These are phyloP conservation scores for Nemapogon koenigi DNA, from an alignment of 2,888 invertebrate species.

Conservation along the genomic window DNA sequence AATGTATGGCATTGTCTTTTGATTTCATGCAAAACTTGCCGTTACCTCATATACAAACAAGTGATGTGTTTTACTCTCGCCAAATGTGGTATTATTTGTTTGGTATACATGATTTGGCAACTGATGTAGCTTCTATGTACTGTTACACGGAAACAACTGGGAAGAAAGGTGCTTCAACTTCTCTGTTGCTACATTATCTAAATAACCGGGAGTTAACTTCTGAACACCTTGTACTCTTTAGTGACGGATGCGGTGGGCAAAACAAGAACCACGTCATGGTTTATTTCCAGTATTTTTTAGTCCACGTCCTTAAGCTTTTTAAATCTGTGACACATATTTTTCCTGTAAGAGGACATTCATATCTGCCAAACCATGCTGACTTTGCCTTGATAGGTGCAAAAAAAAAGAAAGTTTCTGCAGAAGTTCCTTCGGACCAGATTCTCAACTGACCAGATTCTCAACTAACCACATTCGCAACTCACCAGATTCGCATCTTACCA, in stretches of 20 bases:
- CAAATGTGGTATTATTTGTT: conserved; percentile 13
- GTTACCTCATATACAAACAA: conserved; percentile 11
- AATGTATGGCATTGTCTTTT: conserved; percentile 10
- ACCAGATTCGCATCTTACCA: too few relatives aligned
- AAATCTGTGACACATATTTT: conserved; percentile 12
- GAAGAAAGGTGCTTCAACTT: conserved; percentile 14
- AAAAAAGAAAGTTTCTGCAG: conserved; percentile 10
- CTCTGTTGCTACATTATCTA: conserved; percentile 11
- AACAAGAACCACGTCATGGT: conserved; percentile 14
- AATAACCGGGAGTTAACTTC: conserved; percentile 9
- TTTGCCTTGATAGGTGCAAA: conserved; percentile 11
- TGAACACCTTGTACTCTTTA: conserved; percentile 12
- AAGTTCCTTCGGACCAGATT: conserved; percentile 10
- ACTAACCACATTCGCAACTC: too few relatives aligned
- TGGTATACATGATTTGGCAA: conserved; percentile 12
- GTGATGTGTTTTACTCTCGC: conserved; percentile 13
- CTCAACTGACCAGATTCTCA: too few relatives aligned
- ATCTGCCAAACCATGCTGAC: conserved; percentile 12
- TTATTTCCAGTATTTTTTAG: conserved; percentile 13
- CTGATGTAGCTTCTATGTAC: conserved; percentile 11
- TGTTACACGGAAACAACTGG: conserved; percentile 12
- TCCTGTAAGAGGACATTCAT: conserved; percentile 11
- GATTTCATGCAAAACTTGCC: conserved; percentile 16
- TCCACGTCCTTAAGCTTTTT: conserved; percentile 12
- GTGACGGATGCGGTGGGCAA: conserved; percentile 15